phyloP scores from a whole-genome alignment of 2,113 vertebrate species.

The Emydocephalus ijimae region DNA sequence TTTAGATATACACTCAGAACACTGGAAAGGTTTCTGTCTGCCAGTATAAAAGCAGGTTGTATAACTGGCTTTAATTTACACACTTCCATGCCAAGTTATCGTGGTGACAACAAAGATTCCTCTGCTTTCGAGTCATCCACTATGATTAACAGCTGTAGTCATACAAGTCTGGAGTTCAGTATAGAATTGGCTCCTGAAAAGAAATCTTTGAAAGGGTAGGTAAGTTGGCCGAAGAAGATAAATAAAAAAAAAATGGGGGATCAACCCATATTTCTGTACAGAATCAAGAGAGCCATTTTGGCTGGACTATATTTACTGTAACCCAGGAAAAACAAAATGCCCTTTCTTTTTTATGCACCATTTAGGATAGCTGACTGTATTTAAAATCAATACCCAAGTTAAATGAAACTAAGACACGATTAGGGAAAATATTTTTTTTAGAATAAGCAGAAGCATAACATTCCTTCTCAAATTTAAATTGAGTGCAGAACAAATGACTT shows the following conservation, averaged over 20 bases:
- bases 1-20: conserved; percentile 7
- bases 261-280: neutral
- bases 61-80: neutral
- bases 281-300: neutral
- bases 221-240: neutral
- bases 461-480: neutral
- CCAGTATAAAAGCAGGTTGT: neutral
- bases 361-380: neutral
- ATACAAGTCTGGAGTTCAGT: neutral
- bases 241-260: neutral
- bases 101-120: conserved; percentile 10
- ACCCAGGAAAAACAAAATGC: neutral
- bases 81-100: neutral
- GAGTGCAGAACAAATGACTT: neutral
- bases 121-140: conserved; percentile 3
- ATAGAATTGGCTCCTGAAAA: neutral
- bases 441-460: neutral
- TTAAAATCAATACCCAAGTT: neutral
- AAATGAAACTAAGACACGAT: neutral
- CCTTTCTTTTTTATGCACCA: neutral
- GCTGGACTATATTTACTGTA: neutral
- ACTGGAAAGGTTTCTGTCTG: conserved; percentile 15
- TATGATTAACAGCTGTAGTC: neutral
- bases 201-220: neutral
- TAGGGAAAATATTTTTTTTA: neutral